Evolutionary conservation across 1,140 invertebrate species (phyloP), one percentile per base, ranked within the genome.

Genomic region (Tetramorium parvispinum): DNA sequence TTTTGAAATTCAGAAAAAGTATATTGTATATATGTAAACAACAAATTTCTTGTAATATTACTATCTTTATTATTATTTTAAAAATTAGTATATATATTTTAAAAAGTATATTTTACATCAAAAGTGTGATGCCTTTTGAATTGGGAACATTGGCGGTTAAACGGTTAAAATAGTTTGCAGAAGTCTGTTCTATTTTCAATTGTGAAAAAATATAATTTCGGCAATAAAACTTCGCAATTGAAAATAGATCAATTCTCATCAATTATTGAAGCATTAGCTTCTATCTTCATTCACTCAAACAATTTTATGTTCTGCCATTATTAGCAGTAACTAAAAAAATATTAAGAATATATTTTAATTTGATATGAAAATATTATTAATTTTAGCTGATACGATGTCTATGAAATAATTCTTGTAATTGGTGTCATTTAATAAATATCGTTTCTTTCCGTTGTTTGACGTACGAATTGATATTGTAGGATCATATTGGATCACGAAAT

Each of bases 231-330:
- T 77, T 77, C 5, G 10, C 40, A 63, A 43, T 63, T 77, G 40
- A 77, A 77, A 63, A 46, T 40, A 77, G 55, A 77, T 63, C 55
- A 77, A 63, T 46, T 77, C 16, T 63, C 8, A 21, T 55, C 10
- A 27, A 63, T 2, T 63, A 1, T 77, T 63, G 46, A 77, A 77
- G 21, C 55, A 24, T 77, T 3, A 61, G 24, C 16, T 46, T 63
- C 43, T 77, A 18, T 77, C 24, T 77, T 61, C 55, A 24, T 16
- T 43, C 11, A 70, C 0, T 68, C n/a, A 24, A 11, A 21, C 18
- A n/a, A 70, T 70, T 73, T 73, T 53, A 53, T 3, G 10, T 53
- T 53, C 27, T 51, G 27, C 24, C 16, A 32, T n/a, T 32, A 3
- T 40, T 37, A 73, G 4, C 27, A 53, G 27, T 53, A 73, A 73